Percentiles rank a stretch among this genome's conserved stretches.
Conservation (phyloP, 1,140 invertebrate species). For the Papilio dardanus region DNA sequence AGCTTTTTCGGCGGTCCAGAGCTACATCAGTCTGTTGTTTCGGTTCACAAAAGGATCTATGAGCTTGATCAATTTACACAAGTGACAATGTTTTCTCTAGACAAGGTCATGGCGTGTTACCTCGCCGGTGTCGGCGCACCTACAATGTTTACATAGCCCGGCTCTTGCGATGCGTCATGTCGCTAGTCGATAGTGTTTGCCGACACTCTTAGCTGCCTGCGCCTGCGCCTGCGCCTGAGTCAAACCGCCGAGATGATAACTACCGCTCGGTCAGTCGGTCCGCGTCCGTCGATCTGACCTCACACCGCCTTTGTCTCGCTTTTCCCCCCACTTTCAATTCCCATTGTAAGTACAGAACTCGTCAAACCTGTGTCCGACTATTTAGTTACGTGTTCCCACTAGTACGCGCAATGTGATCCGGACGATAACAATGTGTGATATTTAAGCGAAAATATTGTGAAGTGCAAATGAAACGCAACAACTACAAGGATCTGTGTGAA, state of each 20-base stretch:
- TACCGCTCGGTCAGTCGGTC: slow-evolving; percentile 54
- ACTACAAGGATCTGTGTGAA: slow-evolving; percentile 51
- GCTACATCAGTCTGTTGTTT: neutral
- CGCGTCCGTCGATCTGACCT: slow-evolving; percentile 48
- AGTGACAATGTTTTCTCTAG: slow-evolving; percentile 45
- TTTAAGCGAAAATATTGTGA: slow-evolving; percentile 57
- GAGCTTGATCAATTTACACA: slow-evolving; percentile 6
- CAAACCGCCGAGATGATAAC: slow-evolving; percentile 59
- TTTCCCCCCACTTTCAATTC: slow-evolving; percentile 31
- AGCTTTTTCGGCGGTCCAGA: no score
- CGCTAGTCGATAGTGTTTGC: slow-evolving; percentile 67
- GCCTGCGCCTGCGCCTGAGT: slow-evolving; percentile 72
- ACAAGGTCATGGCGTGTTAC: slow-evolving; percentile 54
- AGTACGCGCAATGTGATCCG: slow-evolving; percentile 38
- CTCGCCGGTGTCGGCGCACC: slow-evolving; percentile 57
- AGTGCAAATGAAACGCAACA: slow-evolving; percentile 58
- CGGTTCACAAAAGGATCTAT: slow-evolving; percentile 3
- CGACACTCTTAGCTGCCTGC: slow-evolving; percentile 64
- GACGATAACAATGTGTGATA: slow-evolving; percentile 52
- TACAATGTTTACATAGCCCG: slow-evolving; percentile 58
- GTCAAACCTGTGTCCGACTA: slow-evolving; percentile 29
- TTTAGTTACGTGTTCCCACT: slow-evolving; percentile 26
- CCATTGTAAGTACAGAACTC: slow-evolving; percentile 38
- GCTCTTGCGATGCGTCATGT: slow-evolving; percentile 66
- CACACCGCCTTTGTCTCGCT: slow-evolving; percentile 50